phyloP scores from a whole-genome alignment of 2,888 invertebrate species.

The Platycnemis pennipes region DNA sequence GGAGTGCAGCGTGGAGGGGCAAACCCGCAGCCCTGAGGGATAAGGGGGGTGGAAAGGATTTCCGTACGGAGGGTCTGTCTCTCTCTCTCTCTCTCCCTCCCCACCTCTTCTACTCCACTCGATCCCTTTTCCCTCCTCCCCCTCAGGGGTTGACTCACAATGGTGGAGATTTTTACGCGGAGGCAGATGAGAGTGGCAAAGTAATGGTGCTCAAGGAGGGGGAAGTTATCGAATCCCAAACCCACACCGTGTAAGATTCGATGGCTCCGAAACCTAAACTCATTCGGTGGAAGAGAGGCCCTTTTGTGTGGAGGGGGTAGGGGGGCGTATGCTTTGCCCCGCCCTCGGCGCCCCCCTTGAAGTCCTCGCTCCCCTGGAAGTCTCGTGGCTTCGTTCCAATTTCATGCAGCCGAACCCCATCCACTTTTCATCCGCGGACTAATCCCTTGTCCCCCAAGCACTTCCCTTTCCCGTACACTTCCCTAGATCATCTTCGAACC shows the following conservation, averaged over 20 bases:
- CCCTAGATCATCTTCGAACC: background rate
- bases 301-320: constrained; percentile 25
- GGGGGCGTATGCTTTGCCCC: background rate
- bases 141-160: constrained; percentile 5
- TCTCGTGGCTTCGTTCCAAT: constrained; percentile 15
- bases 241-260: constrained; percentile 28
- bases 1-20: too few species aligned
- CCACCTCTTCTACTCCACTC: background rate
- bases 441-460: background rate
- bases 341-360: background rate
- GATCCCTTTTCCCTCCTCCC: background rate
- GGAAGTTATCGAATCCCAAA: constrained; percentile 36
- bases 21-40: too few species aligned
- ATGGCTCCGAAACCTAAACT: constrained; percentile 58
- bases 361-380: background rate
- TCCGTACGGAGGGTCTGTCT: too few species aligned
- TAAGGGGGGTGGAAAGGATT: too few species aligned
- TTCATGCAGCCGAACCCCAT: background rate
- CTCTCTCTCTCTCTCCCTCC: background rate
- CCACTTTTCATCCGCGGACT: background rate
- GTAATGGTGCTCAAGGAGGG: constrained; percentile 48
- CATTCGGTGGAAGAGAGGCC: constrained; percentile 45
- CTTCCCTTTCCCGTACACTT: background rate
- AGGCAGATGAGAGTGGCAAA: constrained; percentile 53
- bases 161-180: constrained; percentile 40